Conservation (phyloP, 2,888 invertebrate genomes). For the Calameuta pallipes region DNA sequence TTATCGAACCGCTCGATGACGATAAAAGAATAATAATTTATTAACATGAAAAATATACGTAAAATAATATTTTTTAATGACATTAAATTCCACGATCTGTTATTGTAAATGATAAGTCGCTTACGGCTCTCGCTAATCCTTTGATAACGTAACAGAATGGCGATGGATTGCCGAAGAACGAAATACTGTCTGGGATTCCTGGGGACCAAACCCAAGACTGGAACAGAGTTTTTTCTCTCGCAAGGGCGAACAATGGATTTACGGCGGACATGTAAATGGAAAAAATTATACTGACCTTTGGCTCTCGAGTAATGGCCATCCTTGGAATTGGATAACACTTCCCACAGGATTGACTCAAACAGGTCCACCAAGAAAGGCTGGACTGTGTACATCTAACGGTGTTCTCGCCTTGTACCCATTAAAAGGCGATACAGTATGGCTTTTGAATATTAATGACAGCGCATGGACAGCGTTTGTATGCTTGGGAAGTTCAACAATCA, state of each 20-base stretch:
- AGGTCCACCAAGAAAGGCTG: conserved; percentile 15
- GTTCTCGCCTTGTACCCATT: conserved; percentile 17
- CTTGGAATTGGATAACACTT: conserved; percentile 16
- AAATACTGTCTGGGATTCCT: conserved; percentile 9
- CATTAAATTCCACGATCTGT: not conserved
- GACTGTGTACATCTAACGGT: conserved; percentile 11
- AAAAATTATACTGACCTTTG: conserved; percentile 21
- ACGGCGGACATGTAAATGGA: conserved; percentile 14
- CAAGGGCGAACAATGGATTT: conserved; percentile 19
- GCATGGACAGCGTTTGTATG: conserved; percentile 50
- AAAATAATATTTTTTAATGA: not conserved
- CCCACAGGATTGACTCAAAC: conserved; percentile 14
- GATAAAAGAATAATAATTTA: not conserved
- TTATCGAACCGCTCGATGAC: not conserved
- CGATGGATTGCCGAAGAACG: conserved; percentile 19
- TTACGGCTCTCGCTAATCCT: not conserved
- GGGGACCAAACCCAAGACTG: conserved; percentile 14
- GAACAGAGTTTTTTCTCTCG: conserved; percentile 16
- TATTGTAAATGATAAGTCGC: not conserved
- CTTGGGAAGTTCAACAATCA: conserved; percentile 22
- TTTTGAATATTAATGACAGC: conserved; percentile 33
- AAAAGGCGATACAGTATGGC: conserved; percentile 31
- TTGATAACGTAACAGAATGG: conserved; percentile 13
- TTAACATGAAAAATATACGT: not conserved
- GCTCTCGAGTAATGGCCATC: conserved; percentile 12